Evolutionary conservation across 2,797 vertebrate genomes (phyloP).

Genomic region (Diglossa cyanea): DNA sequence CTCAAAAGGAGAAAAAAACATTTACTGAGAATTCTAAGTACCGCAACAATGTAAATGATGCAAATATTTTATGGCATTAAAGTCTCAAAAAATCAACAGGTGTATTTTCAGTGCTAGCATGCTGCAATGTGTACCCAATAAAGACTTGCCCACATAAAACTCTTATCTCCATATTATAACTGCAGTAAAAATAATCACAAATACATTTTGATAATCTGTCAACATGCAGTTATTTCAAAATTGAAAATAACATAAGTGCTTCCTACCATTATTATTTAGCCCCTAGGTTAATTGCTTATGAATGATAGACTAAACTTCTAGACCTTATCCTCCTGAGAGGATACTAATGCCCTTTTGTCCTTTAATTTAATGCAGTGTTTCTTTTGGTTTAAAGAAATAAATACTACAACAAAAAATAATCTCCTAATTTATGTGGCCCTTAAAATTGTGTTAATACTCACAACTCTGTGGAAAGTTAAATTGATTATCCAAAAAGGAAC

Average conservation of each 20-base stretch:
- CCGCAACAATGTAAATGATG: neutral
- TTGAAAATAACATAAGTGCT: neutral
- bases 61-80: neutral
- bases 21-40: neutral
- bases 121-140: neutral
- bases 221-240: neutral
- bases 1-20: neutral
- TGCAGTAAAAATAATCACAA: neutral
- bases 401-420: neutral
- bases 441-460: neutral
- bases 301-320: neutral
- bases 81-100: neutral
- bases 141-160: neutral
- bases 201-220: neutral
- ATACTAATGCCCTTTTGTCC: neutral
- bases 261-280: neutral
- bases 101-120: neutral
- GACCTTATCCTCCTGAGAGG: neutral
- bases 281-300: slow-evolving; percentile 8
- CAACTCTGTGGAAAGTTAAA: neutral
- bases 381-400: neutral
- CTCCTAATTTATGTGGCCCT: neutral
- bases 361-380: neutral
- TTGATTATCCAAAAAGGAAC: neutral
- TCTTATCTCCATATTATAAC: neutral